phyloP scores from a whole-genome alignment of 2,888 invertebrate species.

The Ellobium chinense region DNA sequence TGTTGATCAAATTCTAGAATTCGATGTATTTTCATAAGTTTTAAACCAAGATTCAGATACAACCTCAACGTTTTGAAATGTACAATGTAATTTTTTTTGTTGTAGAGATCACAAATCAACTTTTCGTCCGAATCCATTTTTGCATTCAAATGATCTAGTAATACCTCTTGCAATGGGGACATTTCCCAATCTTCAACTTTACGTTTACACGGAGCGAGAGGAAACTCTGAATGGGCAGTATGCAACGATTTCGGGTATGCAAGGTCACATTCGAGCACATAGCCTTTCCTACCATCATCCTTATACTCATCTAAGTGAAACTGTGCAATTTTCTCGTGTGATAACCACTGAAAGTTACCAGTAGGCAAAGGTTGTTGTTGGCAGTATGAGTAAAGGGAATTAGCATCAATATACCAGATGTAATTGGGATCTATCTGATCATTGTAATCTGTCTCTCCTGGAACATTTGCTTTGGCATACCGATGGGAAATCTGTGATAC shows the following conservation, averaged over 20 bases:
- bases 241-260: not conserved
- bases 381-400: not conserved
- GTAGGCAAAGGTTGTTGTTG: not conserved
- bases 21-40: slow-evolving; percentile 61
- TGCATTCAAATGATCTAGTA: not conserved
- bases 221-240: not conserved
- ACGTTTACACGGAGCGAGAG: not conserved
- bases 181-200: not conserved
- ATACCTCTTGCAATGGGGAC: not conserved
- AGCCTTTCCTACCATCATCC: not conserved
- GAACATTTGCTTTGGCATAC: not conserved
- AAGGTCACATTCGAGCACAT: not conserved
- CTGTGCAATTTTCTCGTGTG: not conserved
- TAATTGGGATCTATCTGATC: not conserved
- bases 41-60: slow-evolving; percentile 58
- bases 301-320: not conserved
- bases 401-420: not conserved
- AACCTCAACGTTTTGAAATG: slow-evolving; percentile 72
- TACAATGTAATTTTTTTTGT: slow-evolving; percentile 51
- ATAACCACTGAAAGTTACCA: not conserved
- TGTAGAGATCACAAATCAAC: not conserved
- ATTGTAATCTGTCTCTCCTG: not conserved
- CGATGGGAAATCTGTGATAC: not conserved
- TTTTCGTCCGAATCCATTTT: not conserved
- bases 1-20: slow-evolving; percentile 66